Percentiles rank a stretch among this genome's conserved stretches.
phyloP scores from a whole-genome alignment of 2,888 invertebrate genomes.

The Nesidiocoris tenuis region DNA sequence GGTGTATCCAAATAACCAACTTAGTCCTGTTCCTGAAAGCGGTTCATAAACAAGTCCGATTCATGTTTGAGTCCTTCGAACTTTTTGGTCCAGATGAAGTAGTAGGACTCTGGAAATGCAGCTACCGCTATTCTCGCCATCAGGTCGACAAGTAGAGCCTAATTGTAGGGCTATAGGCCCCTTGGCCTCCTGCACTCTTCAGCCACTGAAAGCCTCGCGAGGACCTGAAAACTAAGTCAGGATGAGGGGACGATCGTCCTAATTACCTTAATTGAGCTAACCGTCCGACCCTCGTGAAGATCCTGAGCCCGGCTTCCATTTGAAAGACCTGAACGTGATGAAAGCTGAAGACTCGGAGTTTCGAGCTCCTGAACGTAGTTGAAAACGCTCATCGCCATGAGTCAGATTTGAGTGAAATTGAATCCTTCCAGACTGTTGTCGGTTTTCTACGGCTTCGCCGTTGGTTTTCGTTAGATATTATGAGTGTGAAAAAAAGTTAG shows the following conservation, averaged over 20 bases:
- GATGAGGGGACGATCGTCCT: constrained; percentile 3
- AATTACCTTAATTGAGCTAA: constrained; percentile 20
- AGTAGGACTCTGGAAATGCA: background rate
- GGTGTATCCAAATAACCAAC: no score
- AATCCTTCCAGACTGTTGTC: no score
- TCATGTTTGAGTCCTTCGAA: no score
- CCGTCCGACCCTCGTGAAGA: background rate
- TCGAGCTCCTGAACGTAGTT: background rate
- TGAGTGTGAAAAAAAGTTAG: no score
- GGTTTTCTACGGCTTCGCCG: no score
- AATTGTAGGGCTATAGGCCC: background rate
- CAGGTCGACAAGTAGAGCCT: background rate
- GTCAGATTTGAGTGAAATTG: no score
- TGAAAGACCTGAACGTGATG: constrained; percentile 17
- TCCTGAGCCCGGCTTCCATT: background rate
- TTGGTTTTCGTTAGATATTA: no score
- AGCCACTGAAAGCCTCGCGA: background rate
- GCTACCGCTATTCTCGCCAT: background rate
- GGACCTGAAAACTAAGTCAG: background rate
- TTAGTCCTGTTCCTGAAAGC: no score
- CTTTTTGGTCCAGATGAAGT: background rate
- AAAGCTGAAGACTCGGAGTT: background rate
- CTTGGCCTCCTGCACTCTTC: background rate
- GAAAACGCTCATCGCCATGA: background rate
- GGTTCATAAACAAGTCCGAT: no score